Conservation (phyloP, 2,888 invertebrate species). For the Atethmia centrago region DNA sequence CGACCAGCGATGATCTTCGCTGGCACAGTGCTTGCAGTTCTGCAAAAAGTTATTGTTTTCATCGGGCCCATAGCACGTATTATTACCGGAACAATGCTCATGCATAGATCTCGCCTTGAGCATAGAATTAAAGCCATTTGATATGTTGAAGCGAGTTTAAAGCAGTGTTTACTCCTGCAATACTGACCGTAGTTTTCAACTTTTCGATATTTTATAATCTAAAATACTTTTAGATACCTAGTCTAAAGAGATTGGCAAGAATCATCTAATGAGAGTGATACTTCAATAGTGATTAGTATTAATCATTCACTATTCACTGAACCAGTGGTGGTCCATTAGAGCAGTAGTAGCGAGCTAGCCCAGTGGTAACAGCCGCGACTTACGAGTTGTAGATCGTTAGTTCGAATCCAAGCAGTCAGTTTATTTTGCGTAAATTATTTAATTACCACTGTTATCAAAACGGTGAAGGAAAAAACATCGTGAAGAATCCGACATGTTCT, state of each 20-base stretch:
- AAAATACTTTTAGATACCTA: neutral
- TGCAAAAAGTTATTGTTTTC: neutral
- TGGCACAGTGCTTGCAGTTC: neutral
- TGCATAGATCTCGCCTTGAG: neutral
- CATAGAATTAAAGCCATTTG: neutral
- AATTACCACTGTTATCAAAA: too few species aligned
- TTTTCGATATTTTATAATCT: neutral
- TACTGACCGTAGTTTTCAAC: neutral
- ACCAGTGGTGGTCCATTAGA: too few species aligned
- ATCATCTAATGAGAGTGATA: neutral
- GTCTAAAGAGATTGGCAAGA: too few species aligned
- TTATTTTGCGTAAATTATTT: too few species aligned
- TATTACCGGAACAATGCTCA: neutral
- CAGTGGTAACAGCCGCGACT: too few species aligned
- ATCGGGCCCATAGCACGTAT: neutral
- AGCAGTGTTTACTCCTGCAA: neutral
- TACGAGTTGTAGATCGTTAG: too few species aligned
- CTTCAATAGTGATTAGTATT: neutral
- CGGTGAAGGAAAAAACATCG: too few species aligned
- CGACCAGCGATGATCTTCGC: conserved; percentile 30
- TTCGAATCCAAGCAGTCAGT: too few species aligned
- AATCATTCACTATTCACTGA: neutral
- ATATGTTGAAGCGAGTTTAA: neutral
- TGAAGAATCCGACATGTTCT: too few species aligned
- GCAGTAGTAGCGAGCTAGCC: too few species aligned